Evolutionary conservation across 64 coral and sea anemone species (phyloP).

Genomic region (Montipora sp.): DNA sequence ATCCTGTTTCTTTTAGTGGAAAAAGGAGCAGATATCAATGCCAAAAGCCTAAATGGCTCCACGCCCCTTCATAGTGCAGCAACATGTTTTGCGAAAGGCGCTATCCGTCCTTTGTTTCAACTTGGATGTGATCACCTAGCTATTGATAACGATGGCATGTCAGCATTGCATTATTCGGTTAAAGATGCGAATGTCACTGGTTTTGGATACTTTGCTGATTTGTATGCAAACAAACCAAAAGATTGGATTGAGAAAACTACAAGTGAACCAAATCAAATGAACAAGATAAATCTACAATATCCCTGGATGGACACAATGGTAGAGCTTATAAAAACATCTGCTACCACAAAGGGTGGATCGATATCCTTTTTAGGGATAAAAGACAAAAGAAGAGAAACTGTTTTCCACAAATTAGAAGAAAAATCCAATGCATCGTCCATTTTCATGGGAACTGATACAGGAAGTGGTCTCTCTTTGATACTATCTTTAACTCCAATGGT

Average conservation of each 20-base stretch:
- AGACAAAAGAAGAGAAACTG: background rate
- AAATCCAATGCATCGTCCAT: background rate
- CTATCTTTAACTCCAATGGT: constrained; percentile 16
- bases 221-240: constrained; percentile 57
- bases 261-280: background rate
- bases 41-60: constrained; percentile 29
- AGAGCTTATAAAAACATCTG: background rate
- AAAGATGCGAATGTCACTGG: background rate
- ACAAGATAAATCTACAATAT: background rate
- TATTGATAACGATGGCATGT: constrained; percentile 45
- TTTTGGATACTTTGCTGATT: constrained; percentile 60
- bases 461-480: background rate
- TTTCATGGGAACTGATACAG: background rate
- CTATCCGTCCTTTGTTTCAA: constrained; percentile 35
- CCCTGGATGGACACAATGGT: background rate
- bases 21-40: constrained; percentile 40
- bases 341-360: no score
- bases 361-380: background rate
- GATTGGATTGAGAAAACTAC: constrained; percentile 7
- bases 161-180: constrained; percentile 51
- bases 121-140: constrained; percentile 48
- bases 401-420: background rate
- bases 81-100: constrained; percentile 18
- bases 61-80: constrained; percentile 77
- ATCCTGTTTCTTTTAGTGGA: constrained; percentile 22